Conservation (phyloP, 2,113 vertebrate species). For the Nycticorax nycticorax region DNA sequence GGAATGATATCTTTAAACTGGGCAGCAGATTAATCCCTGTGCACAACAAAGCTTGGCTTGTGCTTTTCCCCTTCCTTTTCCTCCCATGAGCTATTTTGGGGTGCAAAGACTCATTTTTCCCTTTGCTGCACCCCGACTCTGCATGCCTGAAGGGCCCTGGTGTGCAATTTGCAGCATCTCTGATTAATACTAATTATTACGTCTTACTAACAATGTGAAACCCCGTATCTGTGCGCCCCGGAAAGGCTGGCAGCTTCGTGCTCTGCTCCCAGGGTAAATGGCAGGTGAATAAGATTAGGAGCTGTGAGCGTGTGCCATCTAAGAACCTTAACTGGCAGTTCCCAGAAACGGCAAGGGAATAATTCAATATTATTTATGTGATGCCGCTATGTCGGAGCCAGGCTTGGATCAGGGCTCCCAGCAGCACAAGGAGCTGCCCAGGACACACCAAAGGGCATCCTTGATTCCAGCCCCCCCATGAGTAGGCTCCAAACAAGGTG, state of each 20-base stretch:
- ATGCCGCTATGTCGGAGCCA: fast-evolving
- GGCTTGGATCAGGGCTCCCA: neutral
- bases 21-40: neutral
- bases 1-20: neutral
- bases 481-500: neutral
- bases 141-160: neutral
- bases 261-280: neutral
- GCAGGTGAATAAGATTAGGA: conserved; percentile 27
- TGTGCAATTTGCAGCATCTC: neutral
- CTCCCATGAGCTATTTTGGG: neutral
- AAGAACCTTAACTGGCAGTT: neutral
- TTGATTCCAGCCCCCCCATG: fast-evolving
- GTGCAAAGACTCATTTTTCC: neutral
- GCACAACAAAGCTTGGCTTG: fast-evolving
- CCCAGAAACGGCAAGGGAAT: neutral
- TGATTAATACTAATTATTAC: neutral
- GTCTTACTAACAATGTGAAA: neutral
- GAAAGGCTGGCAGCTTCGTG: neutral
- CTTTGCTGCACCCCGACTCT: neutral
- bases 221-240: neutral
- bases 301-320: neutral
- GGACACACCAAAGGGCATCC: neutral
- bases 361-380: neutral
- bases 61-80: neutral
- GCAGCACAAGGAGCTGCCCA: neutral